Evolutionary conservation across 37 sponge, comb jelly and placozoan genomes (phyloP).

Genomic region (Diacarnus erythraeanus): DNA sequence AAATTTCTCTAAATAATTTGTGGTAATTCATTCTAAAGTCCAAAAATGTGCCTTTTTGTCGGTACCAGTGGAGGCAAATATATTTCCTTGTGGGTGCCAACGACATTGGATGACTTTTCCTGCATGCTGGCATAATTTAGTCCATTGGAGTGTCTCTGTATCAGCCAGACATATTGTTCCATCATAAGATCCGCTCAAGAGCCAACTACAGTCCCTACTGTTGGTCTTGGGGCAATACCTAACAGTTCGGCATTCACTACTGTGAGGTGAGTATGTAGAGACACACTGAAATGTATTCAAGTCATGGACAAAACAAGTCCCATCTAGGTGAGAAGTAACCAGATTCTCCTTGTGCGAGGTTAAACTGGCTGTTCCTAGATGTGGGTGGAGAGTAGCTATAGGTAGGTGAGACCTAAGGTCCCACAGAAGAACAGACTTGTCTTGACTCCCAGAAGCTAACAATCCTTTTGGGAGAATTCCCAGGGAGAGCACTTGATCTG

Average conservation of each 20-base stretch:
- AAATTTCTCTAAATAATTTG: not conserved
- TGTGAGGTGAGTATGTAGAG: slow-evolving; percentile 27
- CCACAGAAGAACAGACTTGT: slow-evolving; percentile 69
- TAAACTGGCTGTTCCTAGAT: slow-evolving; percentile 32
- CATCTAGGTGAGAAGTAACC: slow-evolving; percentile 45
- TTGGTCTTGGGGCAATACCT: slow-evolving; percentile 40
- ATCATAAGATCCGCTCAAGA: slow-evolving; percentile 86
- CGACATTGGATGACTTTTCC: slow-evolving; percentile 87
- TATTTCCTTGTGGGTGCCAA: slow-evolving; percentile 64
- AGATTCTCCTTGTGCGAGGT: not conserved
- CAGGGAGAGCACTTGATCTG: slow-evolving; percentile 61
- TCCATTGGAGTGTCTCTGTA: slow-evolving; percentile 20
- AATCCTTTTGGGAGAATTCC: not conserved
- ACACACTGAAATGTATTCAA: not conserved
- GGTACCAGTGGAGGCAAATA: slow-evolving; percentile 63
- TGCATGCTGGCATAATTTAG: slow-evolving; percentile 44
- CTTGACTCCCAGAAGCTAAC: slow-evolving; percentile 68
- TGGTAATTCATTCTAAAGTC: slow-evolving; percentile 11
- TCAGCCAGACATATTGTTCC: slow-evolving; percentile 42
- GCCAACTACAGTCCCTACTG: slow-evolving; percentile 14
- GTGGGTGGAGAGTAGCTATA: slow-evolving; percentile 4
- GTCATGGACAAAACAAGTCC: slow-evolving; percentile 51
- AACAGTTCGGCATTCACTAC: slow-evolving; percentile 67
- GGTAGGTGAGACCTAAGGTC: slow-evolving; percentile 33
- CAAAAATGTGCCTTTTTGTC: slow-evolving; percentile 77